Evolutionary conservation across 2,888 invertebrate genomes (phyloP), one percentile per base, ranked within the genome.

Genomic region (Macropis europaea): DNA sequence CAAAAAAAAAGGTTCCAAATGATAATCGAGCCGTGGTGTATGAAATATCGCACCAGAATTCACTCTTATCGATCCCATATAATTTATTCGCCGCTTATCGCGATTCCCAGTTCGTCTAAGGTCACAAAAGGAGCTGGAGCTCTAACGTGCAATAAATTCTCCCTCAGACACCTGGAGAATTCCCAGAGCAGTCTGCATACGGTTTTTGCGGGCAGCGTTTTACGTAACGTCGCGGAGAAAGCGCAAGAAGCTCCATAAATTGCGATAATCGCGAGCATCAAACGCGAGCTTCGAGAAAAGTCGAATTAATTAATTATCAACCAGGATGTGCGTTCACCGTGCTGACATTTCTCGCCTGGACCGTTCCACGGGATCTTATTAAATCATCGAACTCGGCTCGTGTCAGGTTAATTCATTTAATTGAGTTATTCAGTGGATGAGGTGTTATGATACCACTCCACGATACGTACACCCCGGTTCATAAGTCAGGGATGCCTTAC

Each of bases 221-320:
- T 61, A 47, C 54, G 61, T 48, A 67, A 67, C 19, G 11, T 26
- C 54, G 19, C 13, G 45, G 52, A 45, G 53, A 59, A 67, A 59
- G 50, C 50, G 48, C 9, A 32, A 52, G 42, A 13, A 57, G 57
- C 38, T 54, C 13, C 36, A 36, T 63, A 57, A 60, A 66, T 60
- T 48, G 32, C 48, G 42, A 56, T 17, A 59, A 63, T 48, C 43
- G 15, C 30, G 32, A 40, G 17, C 40, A 57, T 36, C 43, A 19
- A 28, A 30, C 43, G 43, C 19, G 38, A 45, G 57, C 34, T 32
- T 38, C 19, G 52, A 42, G 53, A 28, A 17, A 47, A 53, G 43
- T 11, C 17, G n/a, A 19, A 30, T 15, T 19, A 32, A 34, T 50
- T 34, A 13, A 32, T 19, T 32, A 32, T 13, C n/a, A n/a, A 34